phyloP scores from a whole-genome alignment of 2,888 invertebrate genomes.

The Eudemis profundana region DNA sequence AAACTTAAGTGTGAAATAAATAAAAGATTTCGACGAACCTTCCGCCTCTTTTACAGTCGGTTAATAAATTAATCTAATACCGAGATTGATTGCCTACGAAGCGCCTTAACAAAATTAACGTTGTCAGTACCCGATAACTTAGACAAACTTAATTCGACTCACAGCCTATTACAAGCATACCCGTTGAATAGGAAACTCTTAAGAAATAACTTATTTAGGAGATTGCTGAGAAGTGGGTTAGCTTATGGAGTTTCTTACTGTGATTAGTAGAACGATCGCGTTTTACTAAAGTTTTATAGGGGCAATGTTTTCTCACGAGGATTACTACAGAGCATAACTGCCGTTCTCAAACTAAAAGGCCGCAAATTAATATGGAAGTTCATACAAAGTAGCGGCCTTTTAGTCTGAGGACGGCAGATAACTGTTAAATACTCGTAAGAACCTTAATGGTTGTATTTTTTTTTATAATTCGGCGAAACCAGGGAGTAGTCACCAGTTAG shows the following conservation, averaged over 20 bases:
- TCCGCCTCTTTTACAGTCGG: too few species aligned
- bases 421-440: too few species aligned
- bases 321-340: background rate
- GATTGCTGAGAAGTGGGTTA: conserved; percentile 9
- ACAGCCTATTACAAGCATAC: conserved; percentile 17
- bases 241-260: conserved; percentile 1
- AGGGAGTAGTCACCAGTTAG: too few species aligned
- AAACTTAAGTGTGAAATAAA: too few species aligned
- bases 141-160: conserved; percentile 8
- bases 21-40: too few species aligned
- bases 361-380: too few species aligned
- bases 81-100: background rate
- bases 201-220: conserved; percentile 29
- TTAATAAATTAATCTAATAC: too few species aligned
- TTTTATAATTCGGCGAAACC: too few species aligned
- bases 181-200: conserved; percentile 2
- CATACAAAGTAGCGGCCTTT: too few species aligned
- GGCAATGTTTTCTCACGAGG: background rate
- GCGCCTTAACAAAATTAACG: background rate
- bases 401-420: too few species aligned
- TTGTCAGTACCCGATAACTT: conserved; percentile 7
- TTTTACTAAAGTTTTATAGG: conserved; percentile 9
- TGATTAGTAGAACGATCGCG: conserved; percentile 22
- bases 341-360: too few species aligned
- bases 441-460: too few species aligned